Evolutionary conservation across 2,888 invertebrate genomes (phyloP).

Genomic region (Hartigia nigra): DNA sequence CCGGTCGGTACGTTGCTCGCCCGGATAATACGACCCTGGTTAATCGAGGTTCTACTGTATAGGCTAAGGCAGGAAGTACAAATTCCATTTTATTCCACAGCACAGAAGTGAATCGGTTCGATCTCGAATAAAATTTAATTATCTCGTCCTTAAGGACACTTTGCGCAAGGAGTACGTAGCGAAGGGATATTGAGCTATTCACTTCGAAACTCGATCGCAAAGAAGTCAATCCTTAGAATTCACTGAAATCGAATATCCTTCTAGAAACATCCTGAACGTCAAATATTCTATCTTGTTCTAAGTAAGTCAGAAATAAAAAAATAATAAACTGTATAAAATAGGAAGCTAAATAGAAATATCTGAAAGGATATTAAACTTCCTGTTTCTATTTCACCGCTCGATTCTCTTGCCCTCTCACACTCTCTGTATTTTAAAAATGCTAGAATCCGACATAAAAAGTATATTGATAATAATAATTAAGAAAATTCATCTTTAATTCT

Average conservation of each 20-base stretch:
- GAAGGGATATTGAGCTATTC: not conserved
- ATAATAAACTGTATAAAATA: not conserved
- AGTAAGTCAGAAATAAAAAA: not conserved
- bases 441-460: not conserved
- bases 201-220: not conserved
- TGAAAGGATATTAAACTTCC: not conserved
- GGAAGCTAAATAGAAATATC: not conserved
- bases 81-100: not conserved
- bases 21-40: no score
- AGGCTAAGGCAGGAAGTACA: not conserved
- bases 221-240: not conserved
- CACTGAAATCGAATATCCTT: not conserved
- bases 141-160: not conserved
- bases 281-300: not conserved
- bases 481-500: not conserved
- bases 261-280: not conserved
- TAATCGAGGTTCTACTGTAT: no score
- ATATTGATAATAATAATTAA: not conserved
- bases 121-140: not conserved
- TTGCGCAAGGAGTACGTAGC: not conserved
- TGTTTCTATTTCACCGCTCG: slow-evolving; percentile 9
- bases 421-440: not conserved
- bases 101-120: not conserved
- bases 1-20: no score
- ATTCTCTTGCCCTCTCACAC: slow-evolving; percentile 10